Conservation (phyloP, 2,797 vertebrate species). For the Sandelia bainsii region DNA sequence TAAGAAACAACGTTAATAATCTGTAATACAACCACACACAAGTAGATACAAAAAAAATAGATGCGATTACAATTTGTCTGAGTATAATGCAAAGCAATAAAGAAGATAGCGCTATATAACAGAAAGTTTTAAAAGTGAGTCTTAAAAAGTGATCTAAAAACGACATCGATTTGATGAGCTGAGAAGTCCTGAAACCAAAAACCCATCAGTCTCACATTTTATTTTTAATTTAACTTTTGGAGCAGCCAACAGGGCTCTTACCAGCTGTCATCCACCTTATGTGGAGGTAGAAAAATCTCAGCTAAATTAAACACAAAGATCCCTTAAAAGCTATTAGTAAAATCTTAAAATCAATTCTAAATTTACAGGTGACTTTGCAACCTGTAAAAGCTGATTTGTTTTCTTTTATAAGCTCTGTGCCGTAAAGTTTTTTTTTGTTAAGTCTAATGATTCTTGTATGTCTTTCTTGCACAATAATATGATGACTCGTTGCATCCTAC, state of each 20-base stretch:
- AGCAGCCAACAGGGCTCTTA: not conserved
- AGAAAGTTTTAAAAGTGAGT: not conserved
- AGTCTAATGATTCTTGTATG: slow-evolving; percentile 30
- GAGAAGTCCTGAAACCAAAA: slow-evolving; percentile 5
- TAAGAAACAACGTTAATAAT: slow-evolving; percentile 47
- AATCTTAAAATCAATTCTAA: not conserved
- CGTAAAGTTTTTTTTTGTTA: slow-evolving; percentile 21
- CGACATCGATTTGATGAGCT: not conserved
- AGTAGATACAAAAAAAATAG: not conserved
- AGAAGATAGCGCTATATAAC: not conserved
- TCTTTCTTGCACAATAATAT: slow-evolving; percentile 24
- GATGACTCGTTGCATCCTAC: slow-evolving; percentile 71
- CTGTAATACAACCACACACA: not conserved
- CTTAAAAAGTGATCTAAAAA: slow-evolving; percentile 12
- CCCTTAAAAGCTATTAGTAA: slow-evolving; percentile 9
- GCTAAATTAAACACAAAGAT: not conserved
- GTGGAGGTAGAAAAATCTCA: not conserved
- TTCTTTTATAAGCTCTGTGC: slow-evolving; percentile 2
- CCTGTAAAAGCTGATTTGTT: slow-evolving; percentile 7
- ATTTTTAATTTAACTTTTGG: slow-evolving; percentile 21
- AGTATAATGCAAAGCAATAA: not conserved
- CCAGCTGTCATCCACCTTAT: not conserved
- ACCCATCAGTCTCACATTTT: slow-evolving; percentile 4
- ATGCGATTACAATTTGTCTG: not conserved
- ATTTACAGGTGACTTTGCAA: not conserved